Evolutionary conservation across 2,888 invertebrate genomes (phyloP).

Genomic region (Drosophila antonietae): DNA sequence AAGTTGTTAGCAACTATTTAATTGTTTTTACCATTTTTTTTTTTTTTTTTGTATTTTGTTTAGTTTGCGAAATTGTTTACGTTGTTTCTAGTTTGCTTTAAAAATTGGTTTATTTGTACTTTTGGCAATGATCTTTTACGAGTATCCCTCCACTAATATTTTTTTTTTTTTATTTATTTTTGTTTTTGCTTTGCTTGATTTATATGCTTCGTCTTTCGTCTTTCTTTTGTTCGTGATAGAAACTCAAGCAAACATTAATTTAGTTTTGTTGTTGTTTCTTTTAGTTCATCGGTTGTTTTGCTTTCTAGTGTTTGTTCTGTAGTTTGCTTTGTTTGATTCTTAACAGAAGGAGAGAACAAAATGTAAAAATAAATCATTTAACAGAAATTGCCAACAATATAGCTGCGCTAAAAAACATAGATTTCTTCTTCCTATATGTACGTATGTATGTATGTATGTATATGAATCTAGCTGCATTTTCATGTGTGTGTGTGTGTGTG

Average conservation of each 20-base stretch:
- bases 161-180: conserved; percentile 24
- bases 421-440: conserved; percentile 30
- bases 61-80: conserved; percentile 72
- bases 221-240: conserved; percentile 48
- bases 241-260: conserved; percentile 65
- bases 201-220: conserved; percentile 30
- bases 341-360: conserved; percentile 50
- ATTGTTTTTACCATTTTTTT: conserved; percentile 35
- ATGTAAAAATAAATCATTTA: conserved; percentile 60
- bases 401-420: conserved; percentile 69
- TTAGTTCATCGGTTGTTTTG: conserved; percentile 34
- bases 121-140: conserved; percentile 84
- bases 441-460: conserved; percentile 31
- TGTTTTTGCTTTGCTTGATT: conserved; percentile 36
- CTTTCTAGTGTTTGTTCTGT: conserved; percentile 59
- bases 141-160: conserved; percentile 74
- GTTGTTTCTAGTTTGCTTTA: conserved; percentile 73
- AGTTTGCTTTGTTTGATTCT: conserved; percentile 44
- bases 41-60: conserved; percentile 24
- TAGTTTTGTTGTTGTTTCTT: conserved; percentile 35
- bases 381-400: conserved; percentile 64
- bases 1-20: conserved; percentile 70
- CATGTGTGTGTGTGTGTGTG: conserved; percentile 8
- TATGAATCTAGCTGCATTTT: conserved; percentile 69
- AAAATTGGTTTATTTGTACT: conserved; percentile 83